Evolutionary conservation across 2,113 vertebrate species (phyloP).

Genomic region (Sterrhoptilus dennistouni): DNA sequence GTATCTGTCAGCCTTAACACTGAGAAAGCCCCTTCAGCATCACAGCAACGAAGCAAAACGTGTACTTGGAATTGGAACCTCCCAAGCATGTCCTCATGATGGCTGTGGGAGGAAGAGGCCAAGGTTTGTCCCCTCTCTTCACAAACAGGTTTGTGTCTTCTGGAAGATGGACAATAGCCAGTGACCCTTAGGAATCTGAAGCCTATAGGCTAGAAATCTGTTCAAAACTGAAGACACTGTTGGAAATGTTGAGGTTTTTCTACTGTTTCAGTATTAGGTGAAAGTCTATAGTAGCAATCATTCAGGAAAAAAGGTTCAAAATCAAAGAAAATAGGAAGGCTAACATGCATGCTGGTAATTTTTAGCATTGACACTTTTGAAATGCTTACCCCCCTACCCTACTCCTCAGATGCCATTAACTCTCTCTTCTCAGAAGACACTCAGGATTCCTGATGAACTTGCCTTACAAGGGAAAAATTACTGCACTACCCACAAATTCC

Average conservation of each 20-base stretch:
- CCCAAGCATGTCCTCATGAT: accelerated
- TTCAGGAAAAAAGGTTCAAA: background rate
- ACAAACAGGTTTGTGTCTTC: background rate
- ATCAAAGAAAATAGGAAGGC: background rate
- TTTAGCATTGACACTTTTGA: background rate
- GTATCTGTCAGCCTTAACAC: background rate
- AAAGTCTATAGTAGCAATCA: background rate
- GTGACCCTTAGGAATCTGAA: background rate
- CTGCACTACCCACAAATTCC: background rate
- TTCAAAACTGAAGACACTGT: background rate
- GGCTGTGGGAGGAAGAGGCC: background rate
- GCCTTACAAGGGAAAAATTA: background rate
- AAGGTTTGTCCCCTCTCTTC: background rate
- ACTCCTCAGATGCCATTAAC: background rate
- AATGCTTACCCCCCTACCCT: background rate
- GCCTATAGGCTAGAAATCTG: background rate
- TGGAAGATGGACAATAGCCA: background rate
- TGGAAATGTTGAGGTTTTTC: background rate
- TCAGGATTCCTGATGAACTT: background rate
- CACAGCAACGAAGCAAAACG: background rate
- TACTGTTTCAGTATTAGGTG: background rate
- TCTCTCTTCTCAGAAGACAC: background rate
- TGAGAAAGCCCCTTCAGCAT: background rate
- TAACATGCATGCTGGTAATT: background rate
- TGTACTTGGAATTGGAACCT: background rate